Evolutionary conservation across 2,113 vertebrate species (phyloP).

Genomic region (Motacilla alba): DNA sequence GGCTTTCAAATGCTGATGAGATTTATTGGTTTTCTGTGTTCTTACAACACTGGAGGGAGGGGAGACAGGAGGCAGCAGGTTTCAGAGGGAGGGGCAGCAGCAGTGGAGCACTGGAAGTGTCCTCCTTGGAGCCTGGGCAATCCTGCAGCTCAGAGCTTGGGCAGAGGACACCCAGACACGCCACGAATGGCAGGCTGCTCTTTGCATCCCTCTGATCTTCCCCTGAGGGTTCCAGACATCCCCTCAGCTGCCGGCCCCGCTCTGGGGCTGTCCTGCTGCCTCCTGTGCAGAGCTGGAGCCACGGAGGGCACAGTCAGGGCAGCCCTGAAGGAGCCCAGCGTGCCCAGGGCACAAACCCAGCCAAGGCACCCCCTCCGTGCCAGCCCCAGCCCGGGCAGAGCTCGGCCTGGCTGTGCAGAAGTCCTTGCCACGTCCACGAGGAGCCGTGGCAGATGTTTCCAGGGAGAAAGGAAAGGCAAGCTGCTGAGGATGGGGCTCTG

Average conservation of each 20-base stretch:
- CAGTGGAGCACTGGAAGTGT: background rate
- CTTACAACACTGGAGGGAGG: background rate
- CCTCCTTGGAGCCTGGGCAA: background rate
- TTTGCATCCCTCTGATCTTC: background rate
- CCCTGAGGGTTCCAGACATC: fast-evolving
- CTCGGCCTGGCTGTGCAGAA: background rate
- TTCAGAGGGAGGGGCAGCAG: background rate
- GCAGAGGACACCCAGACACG: background rate
- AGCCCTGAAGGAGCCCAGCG: background rate
- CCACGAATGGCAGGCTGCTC: background rate
- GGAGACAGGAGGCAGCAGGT: background rate
- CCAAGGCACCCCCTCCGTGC: fast-evolving
- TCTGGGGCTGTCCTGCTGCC: background rate
- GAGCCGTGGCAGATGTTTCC: background rate
- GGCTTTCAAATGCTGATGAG: background rate
- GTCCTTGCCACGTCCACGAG: background rate
- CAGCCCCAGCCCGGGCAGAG: background rate
- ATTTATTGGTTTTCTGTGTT: background rate
- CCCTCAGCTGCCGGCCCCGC: background rate
- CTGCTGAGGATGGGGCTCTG: background rate
- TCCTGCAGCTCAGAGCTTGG: background rate
- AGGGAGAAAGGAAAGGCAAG: background rate
- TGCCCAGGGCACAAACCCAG: fast-evolving
- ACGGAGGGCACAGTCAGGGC: background rate
- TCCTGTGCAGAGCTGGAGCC: background rate